phyloP scores from a whole-genome alignment of 2,888 invertebrate genomes.

The Drosophila paranaensis region DNA sequence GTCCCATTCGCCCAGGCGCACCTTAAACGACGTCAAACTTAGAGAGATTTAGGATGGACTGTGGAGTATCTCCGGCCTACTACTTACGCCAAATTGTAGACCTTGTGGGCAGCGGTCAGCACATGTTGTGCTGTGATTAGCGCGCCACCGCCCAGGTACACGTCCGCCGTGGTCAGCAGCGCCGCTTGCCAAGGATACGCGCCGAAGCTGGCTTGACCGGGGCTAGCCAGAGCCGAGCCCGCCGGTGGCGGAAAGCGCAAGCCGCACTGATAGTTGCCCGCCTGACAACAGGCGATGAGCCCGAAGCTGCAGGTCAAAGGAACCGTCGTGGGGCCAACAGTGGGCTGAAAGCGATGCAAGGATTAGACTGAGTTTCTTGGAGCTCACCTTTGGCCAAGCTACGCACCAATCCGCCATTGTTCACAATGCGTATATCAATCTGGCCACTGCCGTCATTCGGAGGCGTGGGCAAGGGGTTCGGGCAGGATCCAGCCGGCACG shows the following conservation, averaged over 20 bases:
- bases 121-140: constrained; percentile 89
- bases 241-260: constrained; percentile 81
- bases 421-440: constrained; percentile 88
- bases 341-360: constrained; percentile 42
- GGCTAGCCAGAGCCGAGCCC: constrained; percentile 79
- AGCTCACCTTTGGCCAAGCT: not conserved
- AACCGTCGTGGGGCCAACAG: constrained; percentile 25
- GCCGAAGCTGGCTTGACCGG: constrained; percentile 88
- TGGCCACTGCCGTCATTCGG: constrained; percentile 86
- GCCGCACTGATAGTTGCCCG: constrained; percentile 83
- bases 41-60: constrained; percentile 9
- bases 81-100: constrained; percentile 87
- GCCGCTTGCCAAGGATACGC: constrained; percentile 91
- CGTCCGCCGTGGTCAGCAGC: constrained; percentile 87
- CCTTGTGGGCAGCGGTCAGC: constrained; percentile 90
- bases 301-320: constrained; percentile 76
- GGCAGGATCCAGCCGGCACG: constrained; percentile 83
- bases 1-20: constrained; percentile 92
- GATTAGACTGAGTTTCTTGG: not conserved
- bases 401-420: constrained; percentile 84
- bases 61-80: fast-evolving
- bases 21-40: constrained; percentile 86
- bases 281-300: constrained; percentile 79
- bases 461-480: constrained; percentile 66
- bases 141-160: constrained; percentile 90